Percentiles rank a stretch among this genome's conserved stretches.
Conservation (phyloP, 2,888 invertebrate species). For the Sinopyrophorus schimmeli region DNA sequence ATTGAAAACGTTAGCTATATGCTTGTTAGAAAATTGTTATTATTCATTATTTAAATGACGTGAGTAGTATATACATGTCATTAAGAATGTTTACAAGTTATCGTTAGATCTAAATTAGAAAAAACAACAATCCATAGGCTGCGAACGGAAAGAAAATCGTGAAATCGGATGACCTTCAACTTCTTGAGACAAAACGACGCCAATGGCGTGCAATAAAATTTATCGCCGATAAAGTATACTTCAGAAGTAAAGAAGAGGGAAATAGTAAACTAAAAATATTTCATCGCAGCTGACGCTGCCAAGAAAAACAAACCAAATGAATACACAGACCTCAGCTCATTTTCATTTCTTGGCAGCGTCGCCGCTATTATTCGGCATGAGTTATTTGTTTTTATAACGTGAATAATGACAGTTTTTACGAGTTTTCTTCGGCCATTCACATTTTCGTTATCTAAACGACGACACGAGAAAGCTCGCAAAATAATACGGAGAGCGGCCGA, state of each 20-base stretch:
- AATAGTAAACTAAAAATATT: conserved; percentile 29
- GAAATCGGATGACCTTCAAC: conserved; percentile 24
- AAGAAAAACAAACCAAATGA: conserved; percentile 31
- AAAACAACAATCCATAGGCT: too few species aligned
- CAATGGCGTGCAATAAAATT: conserved; percentile 17
- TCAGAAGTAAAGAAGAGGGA: conserved; percentile 18
- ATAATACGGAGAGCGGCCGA: conserved; percentile 8
- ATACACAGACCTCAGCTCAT: conserved; percentile 23
- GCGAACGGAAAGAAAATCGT: too few species aligned
- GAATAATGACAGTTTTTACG: conserved; percentile 35
- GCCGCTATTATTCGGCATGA: conserved; percentile 33
- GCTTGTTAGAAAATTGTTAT: too few species aligned
- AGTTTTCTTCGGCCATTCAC: conserved; percentile 25
- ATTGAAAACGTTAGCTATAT: too few species aligned
- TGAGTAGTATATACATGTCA: too few species aligned
- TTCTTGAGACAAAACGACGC: conserved; percentile 22
- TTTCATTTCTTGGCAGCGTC: conserved; percentile 30
- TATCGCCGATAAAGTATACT: conserved; percentile 20
- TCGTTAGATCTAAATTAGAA: too few species aligned
- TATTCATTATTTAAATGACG: too few species aligned
- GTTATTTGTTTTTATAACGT: conserved; percentile 35
- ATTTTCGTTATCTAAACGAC: conserved; percentile 19
- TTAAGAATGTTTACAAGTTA: too few species aligned
- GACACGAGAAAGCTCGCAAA: too few species aligned
- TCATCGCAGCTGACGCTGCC: conserved; percentile 23